A percentile compares a stretch with the other conserved stretches of the same genome.
Conservation (phyloP, 1,140 invertebrate genomes). For the Alviniconcha marisindica region DNA sequence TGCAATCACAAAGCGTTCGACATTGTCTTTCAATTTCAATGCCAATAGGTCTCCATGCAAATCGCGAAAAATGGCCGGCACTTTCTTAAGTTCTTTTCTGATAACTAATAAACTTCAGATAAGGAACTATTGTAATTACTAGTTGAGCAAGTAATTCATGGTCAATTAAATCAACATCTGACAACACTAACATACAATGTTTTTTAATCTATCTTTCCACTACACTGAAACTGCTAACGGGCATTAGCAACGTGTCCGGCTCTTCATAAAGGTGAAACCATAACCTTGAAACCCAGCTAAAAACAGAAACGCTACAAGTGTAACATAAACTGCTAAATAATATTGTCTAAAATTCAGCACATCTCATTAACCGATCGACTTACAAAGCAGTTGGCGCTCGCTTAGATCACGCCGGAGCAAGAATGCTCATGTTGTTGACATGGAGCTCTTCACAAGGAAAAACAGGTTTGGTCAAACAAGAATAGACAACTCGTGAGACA, state of each 20-base stretch:
- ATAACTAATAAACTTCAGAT: too few species aligned
- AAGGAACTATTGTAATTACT: too few species aligned
- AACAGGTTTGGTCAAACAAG: background rate
- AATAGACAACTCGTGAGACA: background rate
- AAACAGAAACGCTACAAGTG: background rate
- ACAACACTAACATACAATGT: background rate
- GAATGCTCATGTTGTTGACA: conserved; percentile 40
- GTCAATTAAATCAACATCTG: too few species aligned
- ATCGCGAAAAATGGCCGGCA: too few species aligned
- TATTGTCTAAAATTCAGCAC: background rate
- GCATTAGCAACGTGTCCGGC: background rate
- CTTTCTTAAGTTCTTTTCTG: too few species aligned
- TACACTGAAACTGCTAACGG: background rate
- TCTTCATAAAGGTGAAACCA: background rate
- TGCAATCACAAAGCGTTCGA: too few species aligned
- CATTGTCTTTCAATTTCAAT: too few species aligned
- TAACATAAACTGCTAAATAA: background rate
- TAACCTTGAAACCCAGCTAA: background rate
- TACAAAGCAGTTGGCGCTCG: conserved; percentile 7
- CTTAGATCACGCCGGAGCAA: conserved; percentile 26
- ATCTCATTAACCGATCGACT: background rate
- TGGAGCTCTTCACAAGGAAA: conserved; percentile 15
- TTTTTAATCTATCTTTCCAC: too few species aligned
- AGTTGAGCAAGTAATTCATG: too few species aligned
- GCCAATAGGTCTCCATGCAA: too few species aligned